Evolutionary conservation across 2,797 vertebrate genomes (phyloP).

Genomic region (Syndactyla subalaris): DNA sequence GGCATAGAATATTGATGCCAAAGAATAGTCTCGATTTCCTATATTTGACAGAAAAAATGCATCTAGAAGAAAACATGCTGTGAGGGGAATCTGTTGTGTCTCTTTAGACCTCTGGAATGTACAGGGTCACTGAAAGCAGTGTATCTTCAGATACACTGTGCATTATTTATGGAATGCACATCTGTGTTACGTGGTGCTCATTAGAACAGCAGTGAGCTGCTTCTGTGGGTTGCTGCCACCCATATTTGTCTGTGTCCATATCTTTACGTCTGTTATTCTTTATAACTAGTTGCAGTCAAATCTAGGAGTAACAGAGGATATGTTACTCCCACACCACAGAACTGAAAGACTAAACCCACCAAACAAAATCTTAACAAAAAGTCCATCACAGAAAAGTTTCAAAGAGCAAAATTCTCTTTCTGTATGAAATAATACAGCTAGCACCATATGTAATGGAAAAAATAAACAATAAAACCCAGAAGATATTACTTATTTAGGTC

Average conservation of each 20-base stretch:
- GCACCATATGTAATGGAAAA: background rate
- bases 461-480: background rate
- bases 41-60: background rate
- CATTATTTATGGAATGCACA: slow-evolving; percentile 33
- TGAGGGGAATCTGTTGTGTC: background rate
- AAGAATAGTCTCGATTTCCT: background rate
- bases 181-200: background rate
- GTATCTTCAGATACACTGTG: background rate
- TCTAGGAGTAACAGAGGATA: background rate
- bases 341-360: background rate
- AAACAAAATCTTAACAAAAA: background rate
- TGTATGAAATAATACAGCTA: background rate
- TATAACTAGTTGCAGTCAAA: background rate
- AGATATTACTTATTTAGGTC: background rate
- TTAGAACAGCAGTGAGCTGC: background rate
- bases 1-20: background rate
- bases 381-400: background rate
- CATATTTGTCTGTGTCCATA: background rate
- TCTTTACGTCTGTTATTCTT: background rate
- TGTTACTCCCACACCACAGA: background rate
- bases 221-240: background rate
- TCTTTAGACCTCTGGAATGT: slow-evolving; percentile 3
- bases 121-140: background rate
- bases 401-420: background rate
- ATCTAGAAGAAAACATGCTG: background rate